Evolutionary conservation across 1,140 invertebrate genomes (phyloP).

Genomic region (Bradysia coprophila): DNA sequence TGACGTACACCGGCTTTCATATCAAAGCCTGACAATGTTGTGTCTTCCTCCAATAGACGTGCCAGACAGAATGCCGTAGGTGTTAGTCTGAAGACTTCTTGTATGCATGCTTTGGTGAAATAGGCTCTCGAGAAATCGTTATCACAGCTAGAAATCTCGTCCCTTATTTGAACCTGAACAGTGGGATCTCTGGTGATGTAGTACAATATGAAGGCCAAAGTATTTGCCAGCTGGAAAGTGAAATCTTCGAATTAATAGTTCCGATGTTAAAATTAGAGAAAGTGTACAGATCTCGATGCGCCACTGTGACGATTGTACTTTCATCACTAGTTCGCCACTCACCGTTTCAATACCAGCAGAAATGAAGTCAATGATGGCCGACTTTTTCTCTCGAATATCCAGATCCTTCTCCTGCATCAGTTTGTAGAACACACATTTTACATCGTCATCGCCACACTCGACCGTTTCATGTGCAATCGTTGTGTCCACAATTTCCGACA

Average conservation of each 20-base stretch:
- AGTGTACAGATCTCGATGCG: no score
- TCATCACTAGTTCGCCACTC: no score
- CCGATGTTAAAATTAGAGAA: no score
- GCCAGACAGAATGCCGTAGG: constrained; percentile 71
- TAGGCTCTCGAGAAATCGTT: constrained; percentile 40
- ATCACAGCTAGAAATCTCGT: constrained; percentile 44
- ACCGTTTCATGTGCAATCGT: constrained; percentile 30
- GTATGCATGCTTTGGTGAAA: constrained; percentile 71
- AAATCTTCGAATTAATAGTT: constrained; percentile 12
- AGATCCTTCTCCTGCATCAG: constrained; percentile 48
- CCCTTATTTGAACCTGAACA: constrained; percentile 51
- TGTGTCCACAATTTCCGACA: constrained; percentile 55
- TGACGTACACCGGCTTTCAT: constrained; percentile 57
- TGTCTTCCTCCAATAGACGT: constrained; percentile 55
- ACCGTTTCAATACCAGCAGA: constrained; percentile 73
- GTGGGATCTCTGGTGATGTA: constrained; percentile 47
- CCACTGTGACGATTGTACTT: no score
- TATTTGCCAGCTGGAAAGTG: constrained; percentile 72
- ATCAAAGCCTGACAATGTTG: constrained; percentile 53
- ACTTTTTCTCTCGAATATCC: constrained; percentile 63
- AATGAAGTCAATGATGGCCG: constrained; percentile 70
- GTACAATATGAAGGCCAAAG: constrained; percentile 58
- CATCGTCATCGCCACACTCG: constrained; percentile 34
- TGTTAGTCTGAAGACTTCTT: constrained; percentile 64
- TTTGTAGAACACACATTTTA: constrained; percentile 50